Base-by-base conservation (phyloP, 2,888 invertebrate species). In the Thalpophila matura region DNA sequence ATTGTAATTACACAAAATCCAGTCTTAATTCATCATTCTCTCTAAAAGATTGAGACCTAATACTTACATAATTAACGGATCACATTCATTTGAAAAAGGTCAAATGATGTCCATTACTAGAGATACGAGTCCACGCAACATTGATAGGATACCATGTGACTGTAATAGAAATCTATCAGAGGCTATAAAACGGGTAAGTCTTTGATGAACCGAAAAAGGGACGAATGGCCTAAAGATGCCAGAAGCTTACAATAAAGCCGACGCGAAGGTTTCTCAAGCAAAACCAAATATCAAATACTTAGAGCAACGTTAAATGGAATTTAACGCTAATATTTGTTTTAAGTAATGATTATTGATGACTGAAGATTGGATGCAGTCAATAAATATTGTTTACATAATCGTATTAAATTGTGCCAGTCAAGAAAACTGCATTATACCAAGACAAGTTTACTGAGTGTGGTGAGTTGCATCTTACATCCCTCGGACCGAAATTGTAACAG, bases 191-290 rank as follows among this genome's bases (percentile, higher is more conserved):
- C 14, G 50, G 38, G 31, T 46, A 43, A 56, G 64, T 55, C 59
- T 61, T 69, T 62, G 56, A 64, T 77, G 59, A 73, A 37, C 59
- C 75, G 69, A 57, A 77, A 58, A 68, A 38, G 43, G 61, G 50
- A 50, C 35, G 12, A 50, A 68, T 42, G 35, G 14, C n/a, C 40
- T 20, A 57, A 55, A 57, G 37, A 47, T 31, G 27, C 45, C 20
- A 14, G n/a, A 22, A 37, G 26, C 53, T 26, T 22, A n/a, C 24
- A 50, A 46, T 40, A n/a, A 22, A n/a, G 35, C 12, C 31, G 3
- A 53, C 4, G 16, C 6, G 22, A 20, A n/a, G 6, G 22, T 5
- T 35, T 64, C 16, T 18, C 9, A 7, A 14, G n/a, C 14, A 12
- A 14, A 35, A 33, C 16, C 4, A 3, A 37, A 26, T 29, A 7